Base-by-base conservation (phyloP, 2,113 vertebrate species). In the Sander vitreus region DNA sequence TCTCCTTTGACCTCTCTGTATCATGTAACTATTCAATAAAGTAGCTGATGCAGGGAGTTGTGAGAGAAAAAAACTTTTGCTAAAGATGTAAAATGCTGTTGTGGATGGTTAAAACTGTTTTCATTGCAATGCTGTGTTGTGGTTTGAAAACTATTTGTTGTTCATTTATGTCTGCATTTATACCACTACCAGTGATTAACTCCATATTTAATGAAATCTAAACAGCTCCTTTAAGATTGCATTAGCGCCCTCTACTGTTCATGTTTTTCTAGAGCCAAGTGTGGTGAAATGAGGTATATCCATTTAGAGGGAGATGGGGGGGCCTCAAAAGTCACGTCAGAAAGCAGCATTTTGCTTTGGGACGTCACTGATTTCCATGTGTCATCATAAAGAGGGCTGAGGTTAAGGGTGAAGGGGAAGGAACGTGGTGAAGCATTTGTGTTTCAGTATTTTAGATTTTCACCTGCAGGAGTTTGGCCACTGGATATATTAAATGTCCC, bases 221-320 rank as follows among this genome's bases (percentile, higher is more conserved):
- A 59, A n/a, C 30, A 27, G 21, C 23, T 57, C 43, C 3, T 58
- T 73, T 19, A 16, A 27, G 43, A 58, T 36, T 57, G 11, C 50
- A 57, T 64, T n/a, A 27, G 48, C 51, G 59, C 80, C 73, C 80
- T 76, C 80, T 76, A 15, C 50, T 76, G 73, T 57, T 25, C 50
- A 45, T 63, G 8, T 50, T 67, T 23, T 15, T 39, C 6, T 19
- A 0, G 25, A 64, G 27, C 55, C 8, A 13, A 55, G 5, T 36
- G 14, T 67, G 6, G 14, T 36, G 45, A 50, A 19, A 25, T 23
- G 1, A 23, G 8, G 23, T 48, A 3, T 7, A 47, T 48, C 11
- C n/a, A 54, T 54, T 27, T 39, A 14, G 58, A 30, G 18, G 57
- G 33, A 70, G 30, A 54, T 16, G 21, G 11, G 23, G 48, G 23